Base-by-base conservation (phyloP, 2,888 invertebrate genomes). In the Apamea sordens region DNA sequence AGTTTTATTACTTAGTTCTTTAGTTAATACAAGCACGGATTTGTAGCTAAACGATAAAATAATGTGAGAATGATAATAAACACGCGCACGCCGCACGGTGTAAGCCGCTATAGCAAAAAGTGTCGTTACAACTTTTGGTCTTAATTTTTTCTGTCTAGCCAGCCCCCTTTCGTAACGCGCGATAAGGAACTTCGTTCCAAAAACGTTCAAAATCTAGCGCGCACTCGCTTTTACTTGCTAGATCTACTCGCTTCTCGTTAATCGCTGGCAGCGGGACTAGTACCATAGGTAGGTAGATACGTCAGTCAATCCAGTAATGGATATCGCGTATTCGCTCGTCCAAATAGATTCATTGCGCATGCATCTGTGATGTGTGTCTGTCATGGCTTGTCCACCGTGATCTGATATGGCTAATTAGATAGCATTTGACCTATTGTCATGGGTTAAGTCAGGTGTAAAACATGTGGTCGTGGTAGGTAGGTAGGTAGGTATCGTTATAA, bases 361-460 rank as follows among this genome's bases (percentile, higher is more conserved):
- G 36, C n/a, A 69, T 15, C 56, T 75, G 69, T 73, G 86, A 83
- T 72, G 47, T 28, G 56, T 36, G 77, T 67, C 79, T 74, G 53
- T 83, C 59, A 64, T 15, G 41, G 64, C 56, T 36, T 67, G 78
- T 67, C 81, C 78, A 73, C 56, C 47, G 74, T 76, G 64, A 76
- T 76, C 77, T 67, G 36, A 77, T 79, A 59, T 36, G 63, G 47
- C 36, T 80, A 83, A 83, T 86, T 80, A 77, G 56, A 13, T 41
- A 68, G 10, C 36, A n/a, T 65, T 79, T 67, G 47, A 53, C n/a
- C 70, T 74, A 82, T 85, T 85, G 82, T 85, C 28, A 41, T 68
- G 13, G 41, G 72, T 50, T 64, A 24, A 77, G 67, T 83, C 86
- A 83, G 50, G 76, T 72, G 80, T 44, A 75, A 86, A 86, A 79